Conservation (phyloP, 2,113 vertebrate species). For the Chroicocephalus ridibundus region DNA sequence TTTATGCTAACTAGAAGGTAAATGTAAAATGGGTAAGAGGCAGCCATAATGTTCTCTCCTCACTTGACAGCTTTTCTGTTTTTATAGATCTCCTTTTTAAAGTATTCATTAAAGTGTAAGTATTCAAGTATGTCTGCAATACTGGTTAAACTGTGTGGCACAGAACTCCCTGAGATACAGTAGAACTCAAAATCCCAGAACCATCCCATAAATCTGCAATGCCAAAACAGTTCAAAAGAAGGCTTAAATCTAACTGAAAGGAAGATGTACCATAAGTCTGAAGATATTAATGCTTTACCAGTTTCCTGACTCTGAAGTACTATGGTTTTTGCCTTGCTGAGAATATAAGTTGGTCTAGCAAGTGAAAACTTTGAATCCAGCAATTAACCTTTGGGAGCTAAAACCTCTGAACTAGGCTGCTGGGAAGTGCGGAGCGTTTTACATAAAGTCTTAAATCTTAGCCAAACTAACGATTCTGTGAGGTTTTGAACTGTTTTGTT, state of each 20-base stretch:
- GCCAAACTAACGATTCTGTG: neutral
- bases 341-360: constrained; percentile 2
- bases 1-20: constrained; percentile 12
- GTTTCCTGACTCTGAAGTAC: constrained; percentile 7
- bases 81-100: neutral
- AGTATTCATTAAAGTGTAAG: neutral
- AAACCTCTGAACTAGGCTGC: neutral
- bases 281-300: constrained; percentile 23
- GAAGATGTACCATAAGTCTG: constrained; percentile 26
- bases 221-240: constrained; percentile 9
- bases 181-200: constrained; percentile 36
- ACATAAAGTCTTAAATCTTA: neutral
- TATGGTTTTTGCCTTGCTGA: constrained; percentile 24
- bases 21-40: neutral
- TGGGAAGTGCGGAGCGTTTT: neutral
- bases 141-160: neutral
- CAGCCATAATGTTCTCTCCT: neutral
- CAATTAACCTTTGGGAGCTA: neutral
- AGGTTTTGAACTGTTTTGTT: neutral
- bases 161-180: constrained; percentile 5
- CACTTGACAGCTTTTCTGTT: neutral
- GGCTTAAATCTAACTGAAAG: constrained; percentile 3
- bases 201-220: neutral
- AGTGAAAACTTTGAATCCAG: neutral
- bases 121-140: neutral